A percentile compares a stretch with the other conserved stretches of the same genome.
Evolutionary conservation across 1,140 invertebrate genomes (phyloP).

Genomic region (Brachionus manjavacas): DNA sequence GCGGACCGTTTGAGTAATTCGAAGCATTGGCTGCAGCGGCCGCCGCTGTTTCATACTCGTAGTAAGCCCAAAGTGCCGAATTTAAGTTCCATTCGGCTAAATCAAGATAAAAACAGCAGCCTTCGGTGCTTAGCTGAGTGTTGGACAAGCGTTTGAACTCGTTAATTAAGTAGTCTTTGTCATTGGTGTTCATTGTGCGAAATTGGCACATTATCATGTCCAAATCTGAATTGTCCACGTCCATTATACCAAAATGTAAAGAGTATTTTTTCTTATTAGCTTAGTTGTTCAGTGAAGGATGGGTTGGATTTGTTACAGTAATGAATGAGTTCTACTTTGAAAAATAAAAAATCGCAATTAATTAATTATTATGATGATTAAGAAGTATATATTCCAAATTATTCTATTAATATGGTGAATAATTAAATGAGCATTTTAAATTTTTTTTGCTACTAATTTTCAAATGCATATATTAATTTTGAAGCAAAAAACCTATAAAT

Average conservation of each 20-base stretch:
- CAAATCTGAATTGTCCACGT: constrained; percentile 39
- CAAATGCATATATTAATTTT: not conserved
- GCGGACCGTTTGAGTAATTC: constrained; percentile 47
- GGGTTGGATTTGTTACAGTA: not conserved
- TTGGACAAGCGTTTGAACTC: constrained; percentile 31
- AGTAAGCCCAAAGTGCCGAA: constrained; percentile 86
- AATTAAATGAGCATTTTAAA: not conserved
- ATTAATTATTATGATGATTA: constrained; percentile 38
- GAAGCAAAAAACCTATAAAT: not conserved
- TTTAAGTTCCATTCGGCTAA: constrained; percentile 68
- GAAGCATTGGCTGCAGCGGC: constrained; percentile 45
- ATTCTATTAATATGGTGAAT: not conserved
- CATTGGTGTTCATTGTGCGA: constrained; percentile 39
- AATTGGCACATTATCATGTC: constrained; percentile 30
- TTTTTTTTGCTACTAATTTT: not conserved
- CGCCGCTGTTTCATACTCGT: constrained; percentile 71
- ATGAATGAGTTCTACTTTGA: not conserved
- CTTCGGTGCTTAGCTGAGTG: constrained; percentile 7
- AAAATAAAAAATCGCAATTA: constrained; percentile 25
- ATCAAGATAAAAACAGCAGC: constrained; percentile 37
- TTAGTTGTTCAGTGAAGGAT: not conserved
- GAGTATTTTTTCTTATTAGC: not conserved
- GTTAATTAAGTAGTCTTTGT: constrained; percentile 32
- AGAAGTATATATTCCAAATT: not conserved
- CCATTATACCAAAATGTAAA: not conserved